Base-by-base conservation (phyloP, 2,113 vertebrate species). In the Euleptes europaea region DNA sequence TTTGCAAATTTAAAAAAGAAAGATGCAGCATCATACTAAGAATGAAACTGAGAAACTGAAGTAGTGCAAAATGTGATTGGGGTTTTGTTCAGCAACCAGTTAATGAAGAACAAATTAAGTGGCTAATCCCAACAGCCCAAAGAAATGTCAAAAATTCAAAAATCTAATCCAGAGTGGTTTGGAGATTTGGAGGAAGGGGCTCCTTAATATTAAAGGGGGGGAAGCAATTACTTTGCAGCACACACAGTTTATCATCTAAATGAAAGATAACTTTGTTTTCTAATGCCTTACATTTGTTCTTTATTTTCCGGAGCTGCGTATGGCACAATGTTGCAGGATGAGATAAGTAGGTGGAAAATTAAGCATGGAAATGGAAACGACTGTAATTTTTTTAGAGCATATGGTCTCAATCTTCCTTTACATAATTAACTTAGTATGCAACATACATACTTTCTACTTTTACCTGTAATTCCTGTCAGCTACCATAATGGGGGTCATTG, bases 31-130 rank as follows among this genome's bases (percentile, higher is more conserved):
- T n/a, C 74, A 28, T 90, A 14, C 35, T 86, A 21, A 63, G 57
- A 92, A 76, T 47, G 82, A 90, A 89, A 70, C 82, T 85, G 90
- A 86, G 82, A 90, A 89, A 70, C 82, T 85, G 90, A 86, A 35
- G 47, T 75, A 73, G 74, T 79, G 38, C 57, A 90, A 76, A 90
- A 81, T 38, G 21, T 49, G 12, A 38, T 40, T 82, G 40, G 90
- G 5, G 51, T 92, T 94, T 92, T 85, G 2, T 86, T 84, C 70
- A 71, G 4, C 35, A 88, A 89, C 74, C 33, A 78, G 73, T 88
- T 85, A 87, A 72, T 84, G 75, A 89, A 91, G 81, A 78, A 91
- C 82, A 87, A 91, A 92, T 88, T 92, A 91, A 90, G 2, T 17
- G 92, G 65, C 33, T 91, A 83, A 85, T 87, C 42, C 54, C 82